A percentile compares a stretch with the other conserved stretches of the same genome.
Evolutionary conservation across 2,797 vertebrate species (phyloP).

Genomic region (Zalophus californianus): DNA sequence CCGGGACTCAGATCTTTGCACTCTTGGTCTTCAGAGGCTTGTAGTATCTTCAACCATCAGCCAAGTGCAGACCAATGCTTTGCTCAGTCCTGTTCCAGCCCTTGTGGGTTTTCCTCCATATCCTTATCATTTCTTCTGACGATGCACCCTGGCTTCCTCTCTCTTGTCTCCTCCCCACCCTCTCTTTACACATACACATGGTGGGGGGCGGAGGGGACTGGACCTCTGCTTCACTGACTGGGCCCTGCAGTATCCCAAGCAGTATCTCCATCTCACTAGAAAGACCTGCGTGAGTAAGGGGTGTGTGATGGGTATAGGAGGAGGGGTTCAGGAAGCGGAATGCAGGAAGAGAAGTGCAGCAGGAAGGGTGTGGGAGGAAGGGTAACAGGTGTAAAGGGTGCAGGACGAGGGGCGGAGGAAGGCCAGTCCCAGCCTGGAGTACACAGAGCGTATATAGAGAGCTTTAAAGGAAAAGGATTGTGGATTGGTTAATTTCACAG

Average conservation of each 20-base stretch:
- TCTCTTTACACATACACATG: rapidly evolving
- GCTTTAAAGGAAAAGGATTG: not conserved
- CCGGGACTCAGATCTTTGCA: not conserved
- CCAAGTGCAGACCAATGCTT: not conserved
- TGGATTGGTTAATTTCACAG: not conserved
- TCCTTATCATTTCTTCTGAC: not conserved
- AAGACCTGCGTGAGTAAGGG: not conserved
- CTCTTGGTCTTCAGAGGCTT: not conserved
- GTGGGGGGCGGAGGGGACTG: too few species aligned
- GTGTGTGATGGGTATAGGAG: not conserved
- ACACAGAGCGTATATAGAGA: not conserved
- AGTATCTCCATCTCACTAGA: not conserved
- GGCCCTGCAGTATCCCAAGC: not conserved
- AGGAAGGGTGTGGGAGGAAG: too few species aligned
- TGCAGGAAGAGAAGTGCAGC: rapidly evolving
- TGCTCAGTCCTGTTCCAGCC: not conserved
- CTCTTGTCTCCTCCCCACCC: not conserved
- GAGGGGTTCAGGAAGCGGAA: too few species aligned
- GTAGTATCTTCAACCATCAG: too few species aligned
- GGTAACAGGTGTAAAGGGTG: not conserved
- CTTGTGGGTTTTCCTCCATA: not conserved
- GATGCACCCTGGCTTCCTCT: not conserved
- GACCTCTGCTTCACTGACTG: not conserved
- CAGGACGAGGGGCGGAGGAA: not conserved
- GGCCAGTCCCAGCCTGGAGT: not conserved